Base-by-base conservation (phyloP, 2,113 vertebrate genomes). In the Chloebia gouldiae region DNA sequence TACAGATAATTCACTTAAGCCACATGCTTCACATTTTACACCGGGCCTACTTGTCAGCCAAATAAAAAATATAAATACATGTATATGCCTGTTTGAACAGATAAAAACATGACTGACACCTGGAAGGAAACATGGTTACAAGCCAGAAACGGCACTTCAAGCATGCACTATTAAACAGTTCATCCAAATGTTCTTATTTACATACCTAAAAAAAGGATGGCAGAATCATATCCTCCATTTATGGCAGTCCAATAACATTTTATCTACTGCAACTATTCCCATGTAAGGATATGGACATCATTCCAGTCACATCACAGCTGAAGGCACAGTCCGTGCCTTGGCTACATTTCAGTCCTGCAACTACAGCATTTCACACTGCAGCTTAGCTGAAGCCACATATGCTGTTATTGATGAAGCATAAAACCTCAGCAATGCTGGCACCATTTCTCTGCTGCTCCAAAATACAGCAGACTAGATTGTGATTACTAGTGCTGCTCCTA, bases 371-470 rank as follows among this genome's bases (percentile, higher is more conserved):
- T 64, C 31, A 64, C 15, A 40, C 51, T 10, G 3, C 79, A 88
- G 76, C 56, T 81, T 27, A 88, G 69, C 69, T 81, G 83, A 91
- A 81, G 73, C 77, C 57, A 72, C 57, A 59, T 89, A 79, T 45
- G 37, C 49, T 61, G 22, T 72, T 85, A 86, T 8, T 2, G 5
- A 87, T 8, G 6, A 78, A 89, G 20, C 61, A 82, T 57, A 92
- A 93, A 93, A 91, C 50, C n/a, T 72, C 81, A 93, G 60, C 37
- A 7, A 16, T 50, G 42, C 66, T 87, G 93, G 80, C 72, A 92
- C 42, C 51, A 54, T 63, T 90, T n/a, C 64, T 73, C 59, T 60
- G 66, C 59, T 88, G 64, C 57, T 91, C 88, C 60, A 84, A 81
- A 94, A 49, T 21, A 54, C n/a, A 24, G 22, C 27, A 40, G 49